These are phyloP conservation scores for Papilio protenor DNA, from an alignment of 2,888 invertebrate genomes.

Conservation along the genomic window DNA sequence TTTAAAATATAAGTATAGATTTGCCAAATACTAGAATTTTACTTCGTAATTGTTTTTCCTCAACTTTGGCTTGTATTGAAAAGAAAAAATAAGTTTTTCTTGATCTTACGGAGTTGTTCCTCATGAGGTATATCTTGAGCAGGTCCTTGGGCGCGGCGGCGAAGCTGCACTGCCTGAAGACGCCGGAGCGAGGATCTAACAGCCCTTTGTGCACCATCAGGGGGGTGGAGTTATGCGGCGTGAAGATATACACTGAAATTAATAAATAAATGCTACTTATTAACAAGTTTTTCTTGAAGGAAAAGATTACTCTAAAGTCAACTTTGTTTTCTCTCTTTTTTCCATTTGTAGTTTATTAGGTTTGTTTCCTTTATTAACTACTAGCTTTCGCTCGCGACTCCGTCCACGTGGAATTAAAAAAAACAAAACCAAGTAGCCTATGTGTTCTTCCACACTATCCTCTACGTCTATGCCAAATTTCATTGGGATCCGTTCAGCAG, in stretches of 20 bases:
- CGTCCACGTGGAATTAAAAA: no score
- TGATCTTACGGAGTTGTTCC: constrained; percentile 74
- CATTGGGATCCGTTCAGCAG: no score
- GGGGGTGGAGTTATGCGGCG: constrained; percentile 71
- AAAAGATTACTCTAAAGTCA: background rate
- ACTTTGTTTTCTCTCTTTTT: background rate
- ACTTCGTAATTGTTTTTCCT: no score
- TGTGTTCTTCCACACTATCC: no score
- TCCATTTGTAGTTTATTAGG: no score
- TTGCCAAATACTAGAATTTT: no score
- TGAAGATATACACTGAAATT: constrained; percentile 77
- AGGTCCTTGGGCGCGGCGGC: constrained; percentile 61
- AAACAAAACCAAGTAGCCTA: no score
- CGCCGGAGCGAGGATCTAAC: constrained; percentile 65
- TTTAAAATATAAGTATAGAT: no score
- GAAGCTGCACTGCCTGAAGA: constrained; percentile 73
- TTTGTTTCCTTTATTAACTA: no score
- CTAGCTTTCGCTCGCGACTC: no score
- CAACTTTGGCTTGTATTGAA: background rate
- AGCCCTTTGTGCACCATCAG: constrained; percentile 64
- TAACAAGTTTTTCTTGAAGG: background rate
- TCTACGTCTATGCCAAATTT: no score
- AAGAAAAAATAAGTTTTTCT: background rate
- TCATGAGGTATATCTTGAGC: constrained; percentile 70
- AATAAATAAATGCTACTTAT: background rate